Base-by-base conservation (phyloP, 2,888 invertebrate species). In the Drosophila atripex region DNA sequence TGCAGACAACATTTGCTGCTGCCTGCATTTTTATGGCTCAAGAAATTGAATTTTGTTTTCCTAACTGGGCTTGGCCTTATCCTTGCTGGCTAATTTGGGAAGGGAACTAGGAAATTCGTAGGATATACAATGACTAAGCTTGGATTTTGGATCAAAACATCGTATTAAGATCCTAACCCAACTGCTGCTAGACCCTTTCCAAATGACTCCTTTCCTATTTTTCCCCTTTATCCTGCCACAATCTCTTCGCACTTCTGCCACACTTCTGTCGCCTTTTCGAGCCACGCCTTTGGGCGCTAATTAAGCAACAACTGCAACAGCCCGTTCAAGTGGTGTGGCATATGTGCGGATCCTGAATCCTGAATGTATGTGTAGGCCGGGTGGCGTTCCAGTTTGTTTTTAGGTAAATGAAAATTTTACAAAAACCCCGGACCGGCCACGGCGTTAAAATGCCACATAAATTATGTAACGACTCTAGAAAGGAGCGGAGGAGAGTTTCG, bases 381-480 rank as follows among this genome's bases (percentile, higher is more conserved):
- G 73, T 49, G 59, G 57, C 35, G 35, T 35, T 14, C n/a, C 35
- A 65, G 68, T 63, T 47, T 35, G 52, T 30, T 21, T 16, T 66
- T 52, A 60, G 71, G 71, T 71, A 60, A 50, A 54, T 39, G 32
- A 46, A 45, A 14, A 70, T 69, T 82, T 80, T 78, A 77, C 57
- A 56, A 71, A 76, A 74, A 76, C 21, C 5, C 4, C 66, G 18
- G 18, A 2, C 66, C 54, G 57, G 73, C 78, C 60, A 23, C 21
- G 63, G 73, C 78, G 86, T 83, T 84, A 77, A 84, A 84, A 71
- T 87, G 87, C 80, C 88, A 86, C 84, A 85, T 85, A 85, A 85
- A 87, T 87, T 85, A 85, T 79, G 51, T 73, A 75, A 64, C 63
- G 68, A 35, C 35, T 35, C 6, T 7, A 14, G 35, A 35, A 58